Conservation (phyloP, 2,113 vertebrate genomes). For the Gallinago media region DNA sequence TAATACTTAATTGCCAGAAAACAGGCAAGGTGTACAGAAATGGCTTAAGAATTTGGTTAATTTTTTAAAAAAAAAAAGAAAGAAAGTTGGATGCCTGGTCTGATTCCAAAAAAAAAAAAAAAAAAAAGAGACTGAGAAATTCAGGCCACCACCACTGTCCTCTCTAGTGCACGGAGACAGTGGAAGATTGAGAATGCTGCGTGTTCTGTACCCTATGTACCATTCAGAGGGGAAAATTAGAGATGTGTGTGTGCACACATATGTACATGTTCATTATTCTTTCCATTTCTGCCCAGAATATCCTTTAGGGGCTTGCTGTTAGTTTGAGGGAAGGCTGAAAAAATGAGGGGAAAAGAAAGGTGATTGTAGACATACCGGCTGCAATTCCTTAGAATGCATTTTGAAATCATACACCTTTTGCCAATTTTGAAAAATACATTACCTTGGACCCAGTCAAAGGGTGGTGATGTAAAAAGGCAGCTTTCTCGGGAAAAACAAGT, state of each 20-base stretch:
- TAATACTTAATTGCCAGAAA: neutral
- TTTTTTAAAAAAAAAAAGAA: neutral
- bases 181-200: neutral
- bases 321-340: neutral
- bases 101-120: neutral
- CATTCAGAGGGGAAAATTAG: neutral
- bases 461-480: neutral
- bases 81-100: neutral
- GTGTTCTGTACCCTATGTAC: neutral
- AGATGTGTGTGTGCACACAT: neutral
- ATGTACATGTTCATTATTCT: neutral
- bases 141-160: slow-evolving; percentile 13
- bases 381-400: neutral
- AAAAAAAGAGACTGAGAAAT: neutral
- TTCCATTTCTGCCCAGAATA: neutral
- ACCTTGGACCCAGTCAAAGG: neutral
- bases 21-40: neutral
- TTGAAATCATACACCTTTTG: neutral
- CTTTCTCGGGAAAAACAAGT: neutral
- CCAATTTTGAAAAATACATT: neutral
- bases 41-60: neutral
- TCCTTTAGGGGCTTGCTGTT: neutral
- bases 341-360: neutral
- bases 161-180: neutral
- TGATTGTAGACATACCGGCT: neutral